A percentile compares a stretch with the other conserved stretches of the same genome.
Conservation (phyloP, 53 echinoderm and acorn worm species). For the Mesocentrotus franciscanus region DNA sequence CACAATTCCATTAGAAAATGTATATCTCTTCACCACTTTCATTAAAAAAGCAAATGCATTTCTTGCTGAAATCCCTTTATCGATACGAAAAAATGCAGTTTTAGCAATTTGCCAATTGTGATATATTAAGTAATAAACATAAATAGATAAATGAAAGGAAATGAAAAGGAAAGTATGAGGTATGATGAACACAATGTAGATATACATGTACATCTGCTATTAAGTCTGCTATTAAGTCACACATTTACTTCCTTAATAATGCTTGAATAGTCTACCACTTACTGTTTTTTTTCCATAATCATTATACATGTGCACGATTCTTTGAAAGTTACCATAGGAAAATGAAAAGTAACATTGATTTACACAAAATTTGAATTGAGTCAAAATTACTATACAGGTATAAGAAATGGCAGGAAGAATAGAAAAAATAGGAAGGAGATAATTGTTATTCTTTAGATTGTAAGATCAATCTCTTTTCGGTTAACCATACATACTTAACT, state of each 20-base stretch:
- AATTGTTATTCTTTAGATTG: not conserved
- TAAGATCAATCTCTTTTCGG: not conserved
- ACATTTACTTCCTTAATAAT: not conserved
- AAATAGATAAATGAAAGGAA: too few relatives aligned
- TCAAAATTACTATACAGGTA: not conserved
- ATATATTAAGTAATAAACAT: too few relatives aligned
- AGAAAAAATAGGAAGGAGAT: not conserved
- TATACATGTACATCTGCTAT: too few relatives aligned
- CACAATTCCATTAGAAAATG: too few relatives aligned
- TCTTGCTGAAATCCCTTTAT: too few relatives aligned
- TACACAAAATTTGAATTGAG: not conserved
- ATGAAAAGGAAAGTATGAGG: not conserved
- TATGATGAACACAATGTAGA: not conserved
- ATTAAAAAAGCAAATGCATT: too few relatives aligned
- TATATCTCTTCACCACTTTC: too few relatives aligned
- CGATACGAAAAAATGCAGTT: too few relatives aligned
- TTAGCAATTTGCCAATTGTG: too few relatives aligned
- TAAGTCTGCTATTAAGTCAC: not conserved
- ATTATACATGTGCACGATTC: not conserved
- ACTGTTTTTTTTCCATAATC: not conserved
- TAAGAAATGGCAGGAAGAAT: not conserved
- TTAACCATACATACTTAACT: not conserved
- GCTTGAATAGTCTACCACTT: not conserved
- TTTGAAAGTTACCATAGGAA: too few relatives aligned
- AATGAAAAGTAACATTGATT: not conserved